Evolutionary conservation across 1,140 invertebrate species (phyloP), one percentile per base, ranked within the genome.

Genomic region (Alviniconcha marisindica): DNA sequence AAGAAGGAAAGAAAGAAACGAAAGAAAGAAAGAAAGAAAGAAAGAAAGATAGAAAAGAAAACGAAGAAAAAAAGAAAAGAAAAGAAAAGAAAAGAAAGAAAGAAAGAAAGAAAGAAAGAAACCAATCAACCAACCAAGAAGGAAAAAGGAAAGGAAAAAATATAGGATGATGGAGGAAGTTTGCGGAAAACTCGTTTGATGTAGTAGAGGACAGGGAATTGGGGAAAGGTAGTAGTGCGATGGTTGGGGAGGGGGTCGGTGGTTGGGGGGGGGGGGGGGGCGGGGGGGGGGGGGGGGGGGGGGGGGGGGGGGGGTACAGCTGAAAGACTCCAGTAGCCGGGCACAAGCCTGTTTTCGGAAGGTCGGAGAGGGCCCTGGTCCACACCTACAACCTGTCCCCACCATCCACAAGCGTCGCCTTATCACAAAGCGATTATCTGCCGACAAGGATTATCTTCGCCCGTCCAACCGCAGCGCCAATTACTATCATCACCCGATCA

Each of bases 361-460:
- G n/a, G n/a, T n/a, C n/a, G n/a, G n/a, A 63, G 21, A 24, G 24
- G 60, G 24, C 28, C 60, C 28, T n/a, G 28, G 4, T 7, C 10
- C 60, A 63, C 7, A n/a, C 21, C 28, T 24, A 7, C 28, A 31
- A 63, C 28, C 28, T 76, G 73, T 76, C 73, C 42, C 31, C 73
- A 12, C 40, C 73, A n/a, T n/a, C 40, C 42, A 54, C 44, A 31
- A 33, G 21, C 40, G 18, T 5, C 42, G 42, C 24, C 73, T 76
- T 76, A 76, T 76, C 73, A 76, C 73, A 76, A 48, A 51, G 73
- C 73, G 73, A 48, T 76, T 76, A 76, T 76, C 73, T 76, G 73
- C 73, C 73, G 73, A n/a, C 73, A 4, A 21, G 42, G 73, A 76
- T 76, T 76, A 76, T 76, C 73, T 33, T 21, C 73, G 40, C 73